phyloP scores from a whole-genome alignment of 2,888 invertebrate species.

The Yponomeuta plumbellus region DNA sequence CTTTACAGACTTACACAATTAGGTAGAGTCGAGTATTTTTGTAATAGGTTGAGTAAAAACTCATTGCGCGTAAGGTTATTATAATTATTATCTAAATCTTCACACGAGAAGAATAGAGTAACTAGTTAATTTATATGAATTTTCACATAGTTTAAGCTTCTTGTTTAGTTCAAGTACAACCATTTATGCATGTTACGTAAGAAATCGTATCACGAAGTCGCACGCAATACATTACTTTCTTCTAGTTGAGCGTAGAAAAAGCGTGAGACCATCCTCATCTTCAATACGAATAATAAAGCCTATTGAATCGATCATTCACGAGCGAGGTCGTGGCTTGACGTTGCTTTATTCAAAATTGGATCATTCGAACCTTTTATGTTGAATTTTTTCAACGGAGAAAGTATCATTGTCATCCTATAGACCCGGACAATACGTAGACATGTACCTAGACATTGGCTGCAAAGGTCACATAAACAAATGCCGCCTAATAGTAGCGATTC shows the following conservation, averaged over 20 bases:
- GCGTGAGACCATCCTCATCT: constrained; percentile 10
- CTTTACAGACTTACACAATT: too few relatives aligned
- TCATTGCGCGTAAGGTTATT: not conserved
- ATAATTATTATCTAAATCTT: not conserved
- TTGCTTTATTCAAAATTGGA: not conserved
- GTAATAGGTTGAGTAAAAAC: not conserved
- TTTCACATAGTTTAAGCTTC: constrained; percentile 3
- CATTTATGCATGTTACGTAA: constrained; percentile 9
- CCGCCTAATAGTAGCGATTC: constrained; percentile 53
- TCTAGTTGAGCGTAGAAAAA: constrained; percentile 10
- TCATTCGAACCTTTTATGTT: not conserved
- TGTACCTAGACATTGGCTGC: not conserved
- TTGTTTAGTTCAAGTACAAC: constrained; percentile 4
- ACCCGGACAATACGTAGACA: not conserved
- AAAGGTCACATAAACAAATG: constrained; percentile 40
- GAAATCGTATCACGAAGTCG: constrained; percentile 9
- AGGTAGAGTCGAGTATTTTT: not conserved
- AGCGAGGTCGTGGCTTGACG: constrained; percentile 2
- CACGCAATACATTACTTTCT: constrained; percentile 11
- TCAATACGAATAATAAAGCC: not conserved
- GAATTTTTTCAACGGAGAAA: not conserved
- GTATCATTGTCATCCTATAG: not conserved
- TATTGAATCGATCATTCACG: not conserved
- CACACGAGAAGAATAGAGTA: not conserved
- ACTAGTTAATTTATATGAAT: not conserved